Conservation (phyloP, 2,888 invertebrate species). For the Dryobota labecula region DNA sequence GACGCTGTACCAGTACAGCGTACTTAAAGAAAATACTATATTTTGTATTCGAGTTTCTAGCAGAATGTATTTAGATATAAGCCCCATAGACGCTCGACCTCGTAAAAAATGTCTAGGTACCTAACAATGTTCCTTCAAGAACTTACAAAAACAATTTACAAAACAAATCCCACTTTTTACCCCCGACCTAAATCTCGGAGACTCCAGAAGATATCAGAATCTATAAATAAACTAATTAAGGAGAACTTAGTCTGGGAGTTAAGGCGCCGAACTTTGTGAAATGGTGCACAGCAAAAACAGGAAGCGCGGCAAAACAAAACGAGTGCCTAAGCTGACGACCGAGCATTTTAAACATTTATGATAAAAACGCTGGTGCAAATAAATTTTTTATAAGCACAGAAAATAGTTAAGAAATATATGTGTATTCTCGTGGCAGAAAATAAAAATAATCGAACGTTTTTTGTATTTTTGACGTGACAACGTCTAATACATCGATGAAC, state of each 20-base stretch:
- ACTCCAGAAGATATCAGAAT: slow-evolving; percentile 59
- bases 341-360: slow-evolving; percentile 23
- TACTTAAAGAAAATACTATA: no score
- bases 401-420: not conserved
- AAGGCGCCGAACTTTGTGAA: slow-evolving; percentile 60
- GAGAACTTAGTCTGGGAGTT: slow-evolving; percentile 61
- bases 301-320: slow-evolving; percentile 59
- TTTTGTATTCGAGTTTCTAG: no score
- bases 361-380: slow-evolving; percentile 3
- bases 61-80: no score
- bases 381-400: not conserved
- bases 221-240: slow-evolving; percentile 69
- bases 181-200: slow-evolving; percentile 40
- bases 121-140: no score
- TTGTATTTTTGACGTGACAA: no score
- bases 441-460: no score
- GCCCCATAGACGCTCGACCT: no score
- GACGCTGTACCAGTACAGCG: no score
- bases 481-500: no score
- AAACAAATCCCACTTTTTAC: slow-evolving; percentile 38
- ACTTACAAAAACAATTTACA: slow-evolving; percentile 18
- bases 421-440: not conserved
- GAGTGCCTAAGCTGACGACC: slow-evolving; percentile 41
- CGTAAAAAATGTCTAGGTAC: no score
- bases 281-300: slow-evolving; percentile 62